A percentile compares a stretch with the other conserved stretches of the same genome.
phyloP scores from a whole-genome alignment of 2,888 invertebrate species.

The Rotaria sp. region DNA sequence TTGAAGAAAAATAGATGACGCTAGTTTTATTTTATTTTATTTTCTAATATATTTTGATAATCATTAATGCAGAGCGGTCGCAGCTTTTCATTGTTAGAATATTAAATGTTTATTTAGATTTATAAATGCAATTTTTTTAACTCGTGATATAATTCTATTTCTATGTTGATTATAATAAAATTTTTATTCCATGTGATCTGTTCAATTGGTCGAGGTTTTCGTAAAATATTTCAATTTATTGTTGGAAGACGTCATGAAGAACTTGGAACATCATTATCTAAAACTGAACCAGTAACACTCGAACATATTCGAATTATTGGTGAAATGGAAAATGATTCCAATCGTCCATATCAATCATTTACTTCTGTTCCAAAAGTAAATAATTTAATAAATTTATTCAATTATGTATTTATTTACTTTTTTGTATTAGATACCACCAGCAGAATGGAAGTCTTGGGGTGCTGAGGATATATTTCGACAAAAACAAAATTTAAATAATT shows the following conservation, averaged over 20 bases:
- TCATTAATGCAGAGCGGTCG: too few relatives aligned
- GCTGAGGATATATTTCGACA: not conserved
- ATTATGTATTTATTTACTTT: not conserved
- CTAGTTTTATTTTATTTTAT: not conserved
- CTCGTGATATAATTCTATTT: too few relatives aligned
- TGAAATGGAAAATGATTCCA: not conserved
- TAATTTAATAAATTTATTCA: too few relatives aligned
- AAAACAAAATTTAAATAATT: not conserved
- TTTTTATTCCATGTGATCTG: not conserved
- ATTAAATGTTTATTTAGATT: not conserved
- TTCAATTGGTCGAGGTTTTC: not conserved
- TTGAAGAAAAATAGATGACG: not conserved
- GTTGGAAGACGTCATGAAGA: constrained; percentile 1
- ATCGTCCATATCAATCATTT: not conserved
- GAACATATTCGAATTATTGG: not conserved
- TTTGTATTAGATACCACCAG: not conserved
- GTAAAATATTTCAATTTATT: not conserved
- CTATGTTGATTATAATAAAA: not conserved
- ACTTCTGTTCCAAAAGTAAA: not conserved
- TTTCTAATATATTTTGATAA: too few relatives aligned
- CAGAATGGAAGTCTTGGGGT: constrained; percentile 10
- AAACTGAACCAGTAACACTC: not conserved
- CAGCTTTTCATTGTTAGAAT: too few relatives aligned
- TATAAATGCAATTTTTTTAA: not conserved
- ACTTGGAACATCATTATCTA: not conserved